phyloP scores from a whole-genome alignment of 1,140 invertebrate species.

The Lepidurus couesii region DNA sequence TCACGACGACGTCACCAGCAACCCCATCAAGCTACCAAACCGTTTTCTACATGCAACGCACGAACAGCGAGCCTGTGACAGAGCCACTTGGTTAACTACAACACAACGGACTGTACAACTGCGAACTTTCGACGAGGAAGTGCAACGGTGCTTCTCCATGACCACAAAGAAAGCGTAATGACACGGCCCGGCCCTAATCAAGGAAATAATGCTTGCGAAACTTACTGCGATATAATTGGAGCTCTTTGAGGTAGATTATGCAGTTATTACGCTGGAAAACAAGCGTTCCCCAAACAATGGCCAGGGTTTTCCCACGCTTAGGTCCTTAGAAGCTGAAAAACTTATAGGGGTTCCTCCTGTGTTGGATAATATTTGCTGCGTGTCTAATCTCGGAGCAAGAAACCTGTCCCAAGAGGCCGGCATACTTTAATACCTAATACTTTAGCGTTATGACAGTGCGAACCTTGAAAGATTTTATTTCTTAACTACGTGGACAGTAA shows the following conservation, averaged over 20 bases:
- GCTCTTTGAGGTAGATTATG: not conserved
- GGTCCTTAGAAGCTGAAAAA: too few relatives aligned
- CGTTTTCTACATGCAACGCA: conserved; percentile 11
- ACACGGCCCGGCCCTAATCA: not conserved
- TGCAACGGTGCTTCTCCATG: not conserved
- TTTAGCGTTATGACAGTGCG: too few relatives aligned
- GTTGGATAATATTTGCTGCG: not conserved
- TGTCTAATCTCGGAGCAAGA: not conserved
- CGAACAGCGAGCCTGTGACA: not conserved
- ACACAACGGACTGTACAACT: not conserved
- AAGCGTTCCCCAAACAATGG: not conserved
- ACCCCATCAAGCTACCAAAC: not conserved
- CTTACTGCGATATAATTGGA: not conserved
- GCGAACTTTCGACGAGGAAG: not conserved
- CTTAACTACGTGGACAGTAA: too few relatives aligned
- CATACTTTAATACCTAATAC: too few relatives aligned
- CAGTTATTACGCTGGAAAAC: conserved; percentile 1
- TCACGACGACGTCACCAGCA: not conserved
- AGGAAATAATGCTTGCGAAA: not conserved
- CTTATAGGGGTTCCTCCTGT: not conserved
- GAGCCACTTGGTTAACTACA: not conserved
- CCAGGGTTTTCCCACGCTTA: not conserved
- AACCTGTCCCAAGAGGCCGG: not conserved
- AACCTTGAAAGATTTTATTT: too few relatives aligned
- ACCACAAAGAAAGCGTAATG: not conserved